Conservation (phyloP, 2,888 invertebrate species). For the Coelinius sp. region DNA sequence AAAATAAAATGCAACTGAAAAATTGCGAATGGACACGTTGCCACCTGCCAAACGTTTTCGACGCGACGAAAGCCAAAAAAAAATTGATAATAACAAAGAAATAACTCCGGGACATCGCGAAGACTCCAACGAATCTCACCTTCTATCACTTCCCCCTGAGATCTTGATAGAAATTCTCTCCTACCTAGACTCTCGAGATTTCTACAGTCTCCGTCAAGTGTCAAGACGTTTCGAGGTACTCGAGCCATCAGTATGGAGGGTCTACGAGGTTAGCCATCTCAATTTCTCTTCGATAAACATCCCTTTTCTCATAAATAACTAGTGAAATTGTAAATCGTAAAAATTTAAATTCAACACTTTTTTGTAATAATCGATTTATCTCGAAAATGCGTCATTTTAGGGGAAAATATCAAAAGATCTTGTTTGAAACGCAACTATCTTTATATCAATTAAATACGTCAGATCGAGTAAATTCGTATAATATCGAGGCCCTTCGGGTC, state of each 20-base stretch:
- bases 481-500: no score
- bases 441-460: no score
- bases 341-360: no score
- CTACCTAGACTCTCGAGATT: slow-evolving; percentile 53
- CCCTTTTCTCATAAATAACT: no score
- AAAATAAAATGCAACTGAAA: not conserved
- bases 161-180: slow-evolving; percentile 56
- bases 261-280: slow-evolving; percentile 56
- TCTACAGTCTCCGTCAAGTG: slow-evolving; percentile 51
- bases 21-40: not conserved
- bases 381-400: no score
- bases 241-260: slow-evolving; percentile 56
- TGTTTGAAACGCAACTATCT: no score
- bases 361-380: no score
- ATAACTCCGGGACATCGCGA: not conserved
- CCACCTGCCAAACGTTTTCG: not conserved
- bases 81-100: not conserved
- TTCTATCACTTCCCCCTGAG: slow-evolving; percentile 54
- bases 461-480: no score
- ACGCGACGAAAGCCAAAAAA: not conserved
- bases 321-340: no score
- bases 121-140: not conserved
- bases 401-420: no score
- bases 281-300: no score
- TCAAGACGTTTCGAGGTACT: slow-evolving; percentile 54